Conservation (phyloP, 2,888 invertebrate species). For the Caenorhabditis parvicauda region DNA sequence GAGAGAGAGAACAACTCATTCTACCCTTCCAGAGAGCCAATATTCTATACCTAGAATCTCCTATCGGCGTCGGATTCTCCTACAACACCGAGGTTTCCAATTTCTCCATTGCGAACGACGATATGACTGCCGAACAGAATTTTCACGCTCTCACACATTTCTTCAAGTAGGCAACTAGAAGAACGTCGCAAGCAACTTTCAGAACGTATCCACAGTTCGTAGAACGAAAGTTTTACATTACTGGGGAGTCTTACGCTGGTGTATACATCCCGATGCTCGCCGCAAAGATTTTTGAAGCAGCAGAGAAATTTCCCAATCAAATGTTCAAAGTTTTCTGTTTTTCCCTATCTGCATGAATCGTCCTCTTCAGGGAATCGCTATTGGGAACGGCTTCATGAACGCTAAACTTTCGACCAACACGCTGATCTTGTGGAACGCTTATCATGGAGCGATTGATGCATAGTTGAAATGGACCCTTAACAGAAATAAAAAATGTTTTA, state of each 20-base stretch:
- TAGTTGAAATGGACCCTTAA: not conserved
- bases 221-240: slow-evolving; percentile 64
- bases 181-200: slow-evolving; percentile 5
- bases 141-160: slow-evolving; percentile 65
- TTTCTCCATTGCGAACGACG: slow-evolving; percentile 35
- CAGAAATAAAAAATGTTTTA: slow-evolving; percentile 4
- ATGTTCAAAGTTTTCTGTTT: slow-evolving; percentile 36
- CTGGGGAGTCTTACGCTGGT: slow-evolving; percentile 66
- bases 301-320: slow-evolving; percentile 27
- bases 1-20: not conserved
- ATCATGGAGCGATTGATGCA: slow-evolving; percentile 32
- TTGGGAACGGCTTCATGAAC: slow-evolving; percentile 27
- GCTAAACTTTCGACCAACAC: slow-evolving; percentile 25
- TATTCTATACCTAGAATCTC: slow-evolving; percentile 67
- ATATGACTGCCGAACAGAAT: slow-evolving; percentile 62
- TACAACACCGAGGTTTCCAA: slow-evolving; percentile 25
- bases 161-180: slow-evolving; percentile 62
- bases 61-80: slow-evolving; percentile 63
- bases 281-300: slow-evolving; percentile 52
- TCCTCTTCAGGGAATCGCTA: slow-evolving; percentile 13
- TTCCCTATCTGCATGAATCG: not conserved
- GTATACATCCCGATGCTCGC: slow-evolving; percentile 66
- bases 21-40: slow-evolving; percentile 64
- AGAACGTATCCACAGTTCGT: slow-evolving; percentile 62
- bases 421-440: slow-evolving; percentile 34